Base-by-base conservation (phyloP, 37 sponge, comb jelly and placozoan genomes). In the Halisarca cf. caerulea region DNA sequence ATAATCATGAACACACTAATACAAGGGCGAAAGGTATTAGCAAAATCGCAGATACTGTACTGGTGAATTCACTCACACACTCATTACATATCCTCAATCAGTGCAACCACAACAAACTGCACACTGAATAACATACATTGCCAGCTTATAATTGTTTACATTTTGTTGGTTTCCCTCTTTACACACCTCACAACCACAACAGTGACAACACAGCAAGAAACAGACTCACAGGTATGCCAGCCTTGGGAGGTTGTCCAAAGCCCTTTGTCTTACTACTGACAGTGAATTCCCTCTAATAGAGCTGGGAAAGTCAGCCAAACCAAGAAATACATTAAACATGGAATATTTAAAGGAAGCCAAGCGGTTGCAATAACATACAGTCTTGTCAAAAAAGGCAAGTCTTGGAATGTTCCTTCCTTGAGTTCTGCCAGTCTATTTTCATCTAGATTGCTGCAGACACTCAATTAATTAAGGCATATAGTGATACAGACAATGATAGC, bases 231-330 rank as follows among this genome's bases (percentile, higher is more conserved):
- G 34, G 42, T 82, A 82, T 21, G 66, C 39, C 36, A 82, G 68
- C 18, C 66, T 62, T 35, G 83, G 41, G 11, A 82, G 68, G 42
- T 62, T 62, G 44, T 40, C 37, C 39, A 82, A 82, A 2, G 83
- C 83, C 66, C 32, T 37, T 17, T 36, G 23, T 17, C 43, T 38
- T n/a, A 82, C 47, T 37, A 33, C 66, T 39, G 39, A 38, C 36
- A 82, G 37, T 2, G 47, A 41, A 57, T 87, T 87, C 27, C 81
- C 73, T 20, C 88, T 60, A 28, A 87, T 58, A 14, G 70, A 71
- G 18, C 88, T 87, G 36, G 3, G 6, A 84, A 20, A 20, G 11
- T 55, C 17, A 20, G 57, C 57, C 11, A 11, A 55, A 20, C 57
- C 21, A 20, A 36, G 8, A 37, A 38, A 74, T 8, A 74, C 15